Evolutionary conservation across 2,888 invertebrate genomes (phyloP), one percentile per base, ranked within the genome.

Genomic region (Oscheius sp.): DNA sequence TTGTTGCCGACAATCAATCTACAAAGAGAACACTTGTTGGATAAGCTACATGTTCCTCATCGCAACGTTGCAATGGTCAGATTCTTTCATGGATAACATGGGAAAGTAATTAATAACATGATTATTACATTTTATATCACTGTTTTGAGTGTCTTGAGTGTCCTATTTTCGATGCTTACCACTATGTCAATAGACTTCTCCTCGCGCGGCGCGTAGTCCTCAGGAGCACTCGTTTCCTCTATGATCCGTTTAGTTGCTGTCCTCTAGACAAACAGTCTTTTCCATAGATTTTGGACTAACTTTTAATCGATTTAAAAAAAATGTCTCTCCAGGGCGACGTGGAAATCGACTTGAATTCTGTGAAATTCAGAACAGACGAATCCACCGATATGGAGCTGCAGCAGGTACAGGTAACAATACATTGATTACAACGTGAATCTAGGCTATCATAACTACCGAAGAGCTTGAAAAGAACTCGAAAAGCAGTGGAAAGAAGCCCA

Each of bases 401-500:
- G 44, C 44, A 59, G 44, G 59, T 44, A 44, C 41, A 59, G 20
- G 59, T 59, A 9, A 6, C 41, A 6, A 6, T 3, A 41, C 41
- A 12, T 44, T n/a, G 6, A 24, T 54, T 32, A 41, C 24, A 47
- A 24, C 22, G 24, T 47, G 41, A 41, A 30, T 59, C 30, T 30
- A 59, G 44, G 14, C 59, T n/a, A 26, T 59, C 9, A 26, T 59
- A 12, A 24, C 59, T 59, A 44, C 59, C 28, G 59, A 59, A 41
- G 59, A 59, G 59, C 38, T 59, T 44, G 59, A 59, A 41, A 59
- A 59, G 59, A 59, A 41, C 44, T 41, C 67, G 45, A 41, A 30
- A 41, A n/a, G n/a, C n/a, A 59, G 59, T 30, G 41, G 44, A 44
- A 78, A 80, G 65, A 78, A 78, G 74, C 71, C 73, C 68, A 54